Evolutionary conservation across 2,113 vertebrate species (phyloP).

Genomic region (Tupaia tana): DNA sequence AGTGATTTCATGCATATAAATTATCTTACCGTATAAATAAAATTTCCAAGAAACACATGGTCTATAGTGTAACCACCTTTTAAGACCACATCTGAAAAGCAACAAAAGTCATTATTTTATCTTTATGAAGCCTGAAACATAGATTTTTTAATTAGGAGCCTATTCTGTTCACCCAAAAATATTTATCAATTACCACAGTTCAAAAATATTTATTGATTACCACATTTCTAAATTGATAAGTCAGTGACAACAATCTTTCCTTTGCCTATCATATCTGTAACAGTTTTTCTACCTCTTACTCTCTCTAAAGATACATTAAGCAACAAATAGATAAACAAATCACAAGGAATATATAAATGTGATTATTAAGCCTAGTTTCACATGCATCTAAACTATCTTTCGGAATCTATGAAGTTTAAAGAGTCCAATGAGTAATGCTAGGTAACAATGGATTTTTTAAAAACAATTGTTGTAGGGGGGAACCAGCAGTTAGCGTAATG

Average conservation of each 20-base stretch:
- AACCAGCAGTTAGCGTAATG: no score
- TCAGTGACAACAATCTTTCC: background rate
- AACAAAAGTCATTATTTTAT: background rate
- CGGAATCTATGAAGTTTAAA: background rate
- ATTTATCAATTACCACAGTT: background rate
- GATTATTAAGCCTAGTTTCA: background rate
- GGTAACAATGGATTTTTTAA: background rate
- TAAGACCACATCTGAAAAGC: conserved; percentile 54
- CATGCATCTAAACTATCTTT: background rate
- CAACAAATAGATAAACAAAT: background rate
- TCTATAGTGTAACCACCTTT: conserved; percentile 34
- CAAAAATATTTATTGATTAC: background rate
- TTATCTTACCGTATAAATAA: conserved; percentile 64
- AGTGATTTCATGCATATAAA: background rate
- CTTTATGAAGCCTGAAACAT: background rate
- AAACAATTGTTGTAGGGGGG: no score
- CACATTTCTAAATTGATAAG: background rate
- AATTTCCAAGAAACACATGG: conserved; percentile 70
- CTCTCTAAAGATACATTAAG: background rate
- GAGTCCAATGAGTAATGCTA: background rate
- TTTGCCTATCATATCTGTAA: background rate
- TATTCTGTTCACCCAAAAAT: background rate
- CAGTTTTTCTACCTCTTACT: background rate
- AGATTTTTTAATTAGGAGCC: background rate
- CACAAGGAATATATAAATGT: background rate